Conservation (phyloP, 2,113 vertebrate species). For the Carassius auratus region DNA sequence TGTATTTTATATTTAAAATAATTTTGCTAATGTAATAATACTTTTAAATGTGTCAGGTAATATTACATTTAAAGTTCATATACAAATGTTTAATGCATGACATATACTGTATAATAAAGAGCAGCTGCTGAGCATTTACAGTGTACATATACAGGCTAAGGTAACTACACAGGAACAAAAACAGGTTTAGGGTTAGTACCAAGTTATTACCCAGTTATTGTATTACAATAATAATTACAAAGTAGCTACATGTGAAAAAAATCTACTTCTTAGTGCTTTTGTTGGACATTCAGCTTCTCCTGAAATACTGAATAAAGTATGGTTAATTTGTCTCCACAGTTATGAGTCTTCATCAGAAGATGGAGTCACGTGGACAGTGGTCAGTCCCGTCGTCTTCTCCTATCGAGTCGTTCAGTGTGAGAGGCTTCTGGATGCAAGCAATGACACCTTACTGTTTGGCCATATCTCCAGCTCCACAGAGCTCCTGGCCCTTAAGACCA, state of each 20-base stretch:
- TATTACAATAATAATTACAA: too few relatives aligned
- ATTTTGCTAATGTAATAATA: not conserved
- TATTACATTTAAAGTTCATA: too few relatives aligned
- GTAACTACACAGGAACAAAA: too few relatives aligned
- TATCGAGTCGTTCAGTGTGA: constrained; percentile 78
- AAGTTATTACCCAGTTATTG: too few relatives aligned
- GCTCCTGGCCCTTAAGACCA: constrained; percentile 63
- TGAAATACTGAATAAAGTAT: not conserved
- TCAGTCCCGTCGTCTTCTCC: constrained; percentile 79
- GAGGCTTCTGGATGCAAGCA: constrained; percentile 75
- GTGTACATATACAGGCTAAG: too few relatives aligned
- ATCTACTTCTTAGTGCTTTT: not conserved
- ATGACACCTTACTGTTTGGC: constrained; percentile 78
- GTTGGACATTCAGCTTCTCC: not conserved
- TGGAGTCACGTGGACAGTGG: constrained; percentile 76
- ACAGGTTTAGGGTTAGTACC: too few relatives aligned
- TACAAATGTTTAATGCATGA: not conserved
- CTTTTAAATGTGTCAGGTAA: not conserved
- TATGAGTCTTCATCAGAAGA: constrained; percentile 16
- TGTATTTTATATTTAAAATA: too few relatives aligned
- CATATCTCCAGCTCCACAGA: constrained; percentile 73
- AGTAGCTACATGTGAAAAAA: not conserved
- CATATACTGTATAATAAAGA: too few relatives aligned
- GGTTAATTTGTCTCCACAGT: not conserved
- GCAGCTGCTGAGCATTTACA: too few relatives aligned